A percentile compares a stretch with the other conserved stretches of the same genome.
phyloP scores from a whole-genome alignment of 2,113 vertebrate genomes.

The Leucoraja erinaceus region DNA sequence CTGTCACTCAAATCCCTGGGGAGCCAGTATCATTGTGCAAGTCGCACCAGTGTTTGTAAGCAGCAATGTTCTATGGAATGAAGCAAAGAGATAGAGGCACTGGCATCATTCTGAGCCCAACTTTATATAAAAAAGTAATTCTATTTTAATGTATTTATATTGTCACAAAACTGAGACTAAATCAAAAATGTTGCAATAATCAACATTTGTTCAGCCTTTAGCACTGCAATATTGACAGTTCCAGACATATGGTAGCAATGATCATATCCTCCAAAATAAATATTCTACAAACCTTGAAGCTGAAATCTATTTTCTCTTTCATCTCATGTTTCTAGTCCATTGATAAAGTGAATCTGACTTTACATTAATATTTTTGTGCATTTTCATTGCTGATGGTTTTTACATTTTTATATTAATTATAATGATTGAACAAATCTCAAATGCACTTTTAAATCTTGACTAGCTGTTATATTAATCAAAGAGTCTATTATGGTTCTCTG shows the following conservation, averaged over 20 bases:
- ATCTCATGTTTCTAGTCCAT: background rate
- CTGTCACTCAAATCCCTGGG: conserved; percentile 27
- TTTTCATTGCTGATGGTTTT: background rate
- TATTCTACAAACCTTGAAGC: background rate
- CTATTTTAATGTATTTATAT: background rate
- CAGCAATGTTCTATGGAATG: background rate
- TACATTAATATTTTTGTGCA: background rate
- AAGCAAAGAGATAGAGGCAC: background rate
- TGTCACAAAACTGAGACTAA: background rate
- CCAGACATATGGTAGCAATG: background rate
- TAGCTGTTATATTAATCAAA: background rate
- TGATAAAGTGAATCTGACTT: background rate
- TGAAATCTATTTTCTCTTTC: background rate
- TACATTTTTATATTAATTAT: background rate
- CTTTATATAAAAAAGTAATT: background rate
- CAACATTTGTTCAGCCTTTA: background rate
- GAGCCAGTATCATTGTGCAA: conserved; percentile 1
- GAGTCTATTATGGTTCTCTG: background rate
- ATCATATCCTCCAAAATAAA: background rate
- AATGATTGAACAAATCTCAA: background rate
- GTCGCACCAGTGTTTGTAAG: background rate
- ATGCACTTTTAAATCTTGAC: background rate
- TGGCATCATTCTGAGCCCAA: conserved; percentile 21
- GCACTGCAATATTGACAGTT: background rate
- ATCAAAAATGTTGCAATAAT: background rate